phyloP scores from a whole-genome alignment of 2,888 invertebrate genomes.

The Lissocephala sabroskyi region DNA sequence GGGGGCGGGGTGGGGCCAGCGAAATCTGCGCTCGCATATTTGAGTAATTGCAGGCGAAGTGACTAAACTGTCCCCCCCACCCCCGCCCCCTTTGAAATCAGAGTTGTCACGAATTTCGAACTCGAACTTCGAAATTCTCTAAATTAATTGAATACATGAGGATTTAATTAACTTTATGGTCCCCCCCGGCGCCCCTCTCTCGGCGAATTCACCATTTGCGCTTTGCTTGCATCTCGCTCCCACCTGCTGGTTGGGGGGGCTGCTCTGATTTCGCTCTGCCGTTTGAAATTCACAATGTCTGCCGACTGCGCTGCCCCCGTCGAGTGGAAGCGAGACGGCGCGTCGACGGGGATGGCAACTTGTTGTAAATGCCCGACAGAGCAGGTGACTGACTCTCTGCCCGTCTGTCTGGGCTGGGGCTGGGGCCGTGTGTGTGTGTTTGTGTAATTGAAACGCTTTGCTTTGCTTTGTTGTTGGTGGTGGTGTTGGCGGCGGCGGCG shows the following conservation, averaged over 20 bases:
- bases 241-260: no score
- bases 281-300: neutral
- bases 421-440: slow-evolving; percentile 23
- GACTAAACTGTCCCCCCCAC: no score
- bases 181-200: slow-evolving; percentile 8
- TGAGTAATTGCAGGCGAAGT: no score
- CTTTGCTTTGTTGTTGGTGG: slow-evolving; percentile 16
- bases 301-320: slow-evolving; percentile 15
- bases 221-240: neutral
- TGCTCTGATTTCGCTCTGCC: neutral
- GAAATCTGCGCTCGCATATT: no score
- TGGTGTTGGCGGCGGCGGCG: slow-evolving; percentile 24
- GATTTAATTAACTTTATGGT: slow-evolving; percentile 70
- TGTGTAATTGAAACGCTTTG: slow-evolving; percentile 49
- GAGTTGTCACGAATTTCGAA: no score
- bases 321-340: no score
- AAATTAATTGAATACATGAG: slow-evolving; percentile 67
- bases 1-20: no score
- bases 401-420: slow-evolving; percentile 7
- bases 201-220: slow-evolving; percentile 9
- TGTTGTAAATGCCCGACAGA: slow-evolving; percentile 32
- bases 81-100: no score
- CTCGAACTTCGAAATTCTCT: no score
- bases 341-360: no score
- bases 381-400: slow-evolving; percentile 8